Percentiles rank a stretch among this genome's conserved stretches.
phyloP scores from a whole-genome alignment of 2,113 vertebrate genomes.

The Ondatra zibethicus region DNA sequence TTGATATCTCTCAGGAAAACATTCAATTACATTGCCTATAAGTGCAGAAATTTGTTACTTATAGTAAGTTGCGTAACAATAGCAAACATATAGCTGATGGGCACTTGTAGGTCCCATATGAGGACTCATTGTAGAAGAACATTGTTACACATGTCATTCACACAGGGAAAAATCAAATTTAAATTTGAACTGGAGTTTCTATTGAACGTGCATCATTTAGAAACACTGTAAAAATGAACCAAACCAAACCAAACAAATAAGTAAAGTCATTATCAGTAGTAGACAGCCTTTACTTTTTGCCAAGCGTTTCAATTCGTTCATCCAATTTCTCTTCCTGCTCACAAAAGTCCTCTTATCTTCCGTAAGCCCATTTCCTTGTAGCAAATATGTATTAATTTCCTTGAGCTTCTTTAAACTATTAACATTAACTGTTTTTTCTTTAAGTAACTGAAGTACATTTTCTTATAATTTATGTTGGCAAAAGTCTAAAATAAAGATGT shows the following conservation, averaged over 20 bases:
- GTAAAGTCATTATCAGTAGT: neutral
- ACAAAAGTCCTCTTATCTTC: neutral
- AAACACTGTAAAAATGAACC: neutral
- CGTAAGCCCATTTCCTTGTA: neutral
- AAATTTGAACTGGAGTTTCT: neutral
- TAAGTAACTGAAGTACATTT: neutral
- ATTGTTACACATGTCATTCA: neutral
- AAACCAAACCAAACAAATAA: neutral
- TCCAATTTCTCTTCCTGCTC: neutral
- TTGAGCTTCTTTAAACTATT: neutral
- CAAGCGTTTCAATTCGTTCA: neutral
- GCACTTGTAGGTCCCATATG: too few relatives aligned
- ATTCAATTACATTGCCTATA: neutral
- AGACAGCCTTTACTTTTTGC: neutral
- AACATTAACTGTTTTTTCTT: neutral
- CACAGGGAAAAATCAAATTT: neutral
- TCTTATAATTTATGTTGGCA: neutral
- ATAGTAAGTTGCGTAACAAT: neutral
- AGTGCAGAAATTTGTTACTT: neutral
- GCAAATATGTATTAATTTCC: neutral
- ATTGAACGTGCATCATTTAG: neutral
- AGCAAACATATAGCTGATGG: neutral
- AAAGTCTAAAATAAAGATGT: neutral
- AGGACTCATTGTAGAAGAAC: rapidly evolving
- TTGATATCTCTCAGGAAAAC: neutral